A percentile compares a stretch with the other conserved stretches of the same genome.
Evolutionary conservation across 64 coral and sea anemone genomes (phyloP).

Genomic region (Hydrozoanthus tunicans): DNA sequence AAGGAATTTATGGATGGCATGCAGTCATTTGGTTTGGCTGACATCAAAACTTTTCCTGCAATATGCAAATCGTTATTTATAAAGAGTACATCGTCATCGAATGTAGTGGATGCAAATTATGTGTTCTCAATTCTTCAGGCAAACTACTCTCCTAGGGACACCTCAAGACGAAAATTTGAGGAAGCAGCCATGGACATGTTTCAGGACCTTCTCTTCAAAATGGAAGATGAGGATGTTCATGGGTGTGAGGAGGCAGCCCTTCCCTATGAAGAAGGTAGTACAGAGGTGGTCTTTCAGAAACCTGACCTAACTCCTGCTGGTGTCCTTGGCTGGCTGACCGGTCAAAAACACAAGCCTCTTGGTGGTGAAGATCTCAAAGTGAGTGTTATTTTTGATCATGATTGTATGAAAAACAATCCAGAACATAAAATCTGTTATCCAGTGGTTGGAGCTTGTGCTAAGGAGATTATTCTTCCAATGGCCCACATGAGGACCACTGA

Average conservation of each 20-base stretch:
- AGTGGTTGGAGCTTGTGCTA: slow-evolving; percentile 57
- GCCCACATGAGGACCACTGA: slow-evolving; percentile 36
- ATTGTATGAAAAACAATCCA: slow-evolving; percentile 40
- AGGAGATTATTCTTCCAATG: slow-evolving; percentile 58
- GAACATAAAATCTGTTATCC: slow-evolving; percentile 58
- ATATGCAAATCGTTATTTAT: slow-evolving; percentile 18
- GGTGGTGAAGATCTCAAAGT: slow-evolving; percentile 2
- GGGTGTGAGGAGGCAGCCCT: slow-evolving; percentile 58
- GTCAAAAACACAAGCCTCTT: slow-evolving; percentile 66
- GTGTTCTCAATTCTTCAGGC: slow-evolving; percentile 62
- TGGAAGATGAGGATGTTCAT: slow-evolving; percentile 62
- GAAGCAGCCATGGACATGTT: slow-evolving; percentile 70
- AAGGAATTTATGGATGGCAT: slow-evolving; percentile 53
- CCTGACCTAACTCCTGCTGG: slow-evolving; percentile 55
- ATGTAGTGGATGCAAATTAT: slow-evolving; percentile 70
- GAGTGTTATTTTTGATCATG: slow-evolving; percentile 35
- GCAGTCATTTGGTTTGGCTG: slow-evolving; percentile 12
- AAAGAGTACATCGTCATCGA: slow-evolving; percentile 2
- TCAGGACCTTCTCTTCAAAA: slow-evolving; percentile 66
- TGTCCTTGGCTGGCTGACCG: slow-evolving; percentile 56
- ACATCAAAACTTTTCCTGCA: slow-evolving; percentile 19
- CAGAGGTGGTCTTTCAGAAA: background rate
- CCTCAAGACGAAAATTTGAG: slow-evolving; percentile 51
- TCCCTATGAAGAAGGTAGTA: slow-evolving; percentile 2
- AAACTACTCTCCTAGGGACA: slow-evolving; percentile 53